Base-by-base conservation (phyloP, 2,888 invertebrate species). In the Dromius quadrimaculatus region DNA sequence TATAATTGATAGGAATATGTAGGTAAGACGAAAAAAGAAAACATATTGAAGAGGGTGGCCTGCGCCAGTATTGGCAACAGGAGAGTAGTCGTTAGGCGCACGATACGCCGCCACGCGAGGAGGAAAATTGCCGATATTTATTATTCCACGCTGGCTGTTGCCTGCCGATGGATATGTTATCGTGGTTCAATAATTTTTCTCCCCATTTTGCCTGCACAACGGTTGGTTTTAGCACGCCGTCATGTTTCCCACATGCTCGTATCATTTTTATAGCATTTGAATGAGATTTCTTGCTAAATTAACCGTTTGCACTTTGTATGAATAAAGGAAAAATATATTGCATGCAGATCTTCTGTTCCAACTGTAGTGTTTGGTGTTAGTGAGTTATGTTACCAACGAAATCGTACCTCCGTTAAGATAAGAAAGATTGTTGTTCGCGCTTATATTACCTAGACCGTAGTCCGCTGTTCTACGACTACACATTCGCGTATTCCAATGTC, bases 81-180 rank as follows among this genome's bases (percentile, higher is more conserved):
- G 19, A 32, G 47, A 64, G 28, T 28, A 63, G 64, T 65, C 65
- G 65, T 65, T 65, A 65, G 36, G 50, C 50, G 50, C 65, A 23
- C 34, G 65, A 65, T 65, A 65, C 13, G 50, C 36, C 19, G 38
- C 38, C 65, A 65, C 36, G 34, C 50, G 65, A 65, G 36, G 65
- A 38, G 36, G 65, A 65, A 65, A 65, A 65, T 65, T 65, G 65
- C 65, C 65, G 65, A 65, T 50, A 65, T 65, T 65, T 65, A 65
- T 65, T 65, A 65, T 65, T 65, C 50, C 65, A 34, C 50, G 34
- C 65, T 65, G 36, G 50, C 50, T 65, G 65, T 36, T 50, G 65
- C 65, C 50, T 65, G 38, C 65, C 50, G 65, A 50, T 65, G 65
- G 65, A 65, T 65, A 65, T 65, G 65, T 50, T 65, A 41, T 62